Conservation (phyloP, 2,113 vertebrate genomes). For the Enhydra lutris region DNA sequence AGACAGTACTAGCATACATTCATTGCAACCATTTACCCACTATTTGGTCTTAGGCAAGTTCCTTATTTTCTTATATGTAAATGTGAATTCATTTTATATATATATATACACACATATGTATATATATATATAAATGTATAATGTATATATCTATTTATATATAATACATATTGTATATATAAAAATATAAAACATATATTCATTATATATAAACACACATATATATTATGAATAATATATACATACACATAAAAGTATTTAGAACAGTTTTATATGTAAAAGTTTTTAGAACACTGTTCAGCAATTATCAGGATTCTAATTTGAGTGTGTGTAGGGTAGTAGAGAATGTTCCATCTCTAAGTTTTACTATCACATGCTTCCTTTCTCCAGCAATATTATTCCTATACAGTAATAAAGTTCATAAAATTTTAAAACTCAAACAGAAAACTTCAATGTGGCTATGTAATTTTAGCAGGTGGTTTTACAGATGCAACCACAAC, state of each 20-base stretch:
- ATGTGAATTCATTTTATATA: too few species aligned
- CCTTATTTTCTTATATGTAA: too few species aligned
- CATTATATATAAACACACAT: neutral
- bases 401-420: neutral
- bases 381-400: neutral
- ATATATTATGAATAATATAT: neutral
- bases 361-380: neutral
- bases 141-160: too few species aligned
- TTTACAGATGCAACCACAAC: neutral
- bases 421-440: neutral
- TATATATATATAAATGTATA: neutral
- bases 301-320: neutral
- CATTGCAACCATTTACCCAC: neutral
- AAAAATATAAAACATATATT: neutral
- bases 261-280: neutral
- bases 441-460: neutral
- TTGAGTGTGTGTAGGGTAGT: neutral
- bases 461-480: conserved; percentile 28
- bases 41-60: neutral
- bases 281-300: neutral
- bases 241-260: neutral
- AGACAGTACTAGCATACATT: neutral
- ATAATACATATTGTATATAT: neutral
- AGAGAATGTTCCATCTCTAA: neutral
- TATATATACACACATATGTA: too few species aligned